Conservation (phyloP, 2,113 vertebrate species). For the Tragulus kanchil region DNA sequence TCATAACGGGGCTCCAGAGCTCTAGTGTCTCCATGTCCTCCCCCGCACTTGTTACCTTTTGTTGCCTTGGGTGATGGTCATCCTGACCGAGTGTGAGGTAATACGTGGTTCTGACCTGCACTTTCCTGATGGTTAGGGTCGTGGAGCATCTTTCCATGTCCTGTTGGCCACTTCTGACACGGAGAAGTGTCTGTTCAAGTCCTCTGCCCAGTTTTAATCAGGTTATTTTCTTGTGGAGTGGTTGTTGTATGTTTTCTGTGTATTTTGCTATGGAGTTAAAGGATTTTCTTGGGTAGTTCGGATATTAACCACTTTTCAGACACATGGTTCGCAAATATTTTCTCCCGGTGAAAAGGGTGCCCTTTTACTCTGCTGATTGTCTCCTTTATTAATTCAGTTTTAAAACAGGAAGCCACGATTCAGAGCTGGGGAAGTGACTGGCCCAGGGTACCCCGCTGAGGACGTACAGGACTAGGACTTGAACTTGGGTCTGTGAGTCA, state of each 20-base stretch:
- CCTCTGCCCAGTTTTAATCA: background rate
- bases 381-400: background rate
- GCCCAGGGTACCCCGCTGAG: background rate
- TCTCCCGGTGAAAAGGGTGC: background rate
- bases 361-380: background rate
- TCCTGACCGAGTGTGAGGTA: background rate
- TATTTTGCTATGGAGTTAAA: background rate
- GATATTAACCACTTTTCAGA: background rate
- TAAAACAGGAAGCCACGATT: background rate
- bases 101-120: background rate
- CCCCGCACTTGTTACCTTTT: background rate
- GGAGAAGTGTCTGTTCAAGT: background rate
- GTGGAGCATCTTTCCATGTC: background rate
- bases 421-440: background rate
- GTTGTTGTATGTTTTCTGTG: background rate
- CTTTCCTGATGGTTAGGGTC: background rate
- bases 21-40: background rate
- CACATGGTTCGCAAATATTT: background rate
- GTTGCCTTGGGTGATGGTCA: background rate
- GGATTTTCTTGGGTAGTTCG: background rate
- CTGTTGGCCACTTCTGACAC: background rate
- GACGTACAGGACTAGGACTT: fast-evolving
- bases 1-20: no score
- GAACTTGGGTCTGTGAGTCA: background rate
- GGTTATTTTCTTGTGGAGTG: background rate